phyloP scores from a whole-genome alignment of 1,140 invertebrate genomes.

The Pachypeltis micranthus region DNA sequence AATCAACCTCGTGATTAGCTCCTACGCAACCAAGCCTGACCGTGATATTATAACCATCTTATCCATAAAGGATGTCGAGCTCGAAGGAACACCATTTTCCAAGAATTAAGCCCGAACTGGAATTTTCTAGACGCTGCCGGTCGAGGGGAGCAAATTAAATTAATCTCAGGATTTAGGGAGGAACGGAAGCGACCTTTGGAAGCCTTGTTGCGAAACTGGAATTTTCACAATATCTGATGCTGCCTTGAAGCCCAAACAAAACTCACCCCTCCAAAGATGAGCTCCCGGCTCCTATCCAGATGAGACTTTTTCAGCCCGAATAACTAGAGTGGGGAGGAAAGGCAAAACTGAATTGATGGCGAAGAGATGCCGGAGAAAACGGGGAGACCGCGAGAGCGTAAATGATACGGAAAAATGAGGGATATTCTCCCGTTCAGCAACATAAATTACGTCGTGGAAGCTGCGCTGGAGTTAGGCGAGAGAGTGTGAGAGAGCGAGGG shows the following conservation, averaged over 20 bases:
- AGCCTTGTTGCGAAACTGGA: neutral
- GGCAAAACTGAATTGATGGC: neutral
- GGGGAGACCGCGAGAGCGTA: neutral
- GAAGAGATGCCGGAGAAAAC: neutral
- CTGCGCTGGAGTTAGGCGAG: no score
- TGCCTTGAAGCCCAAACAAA: no score
- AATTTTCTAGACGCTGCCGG: neutral
- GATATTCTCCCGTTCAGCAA: neutral
- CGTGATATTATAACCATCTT: no score
- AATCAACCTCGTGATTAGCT: no score
- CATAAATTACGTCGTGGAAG: neutral
- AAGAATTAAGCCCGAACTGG: neutral
- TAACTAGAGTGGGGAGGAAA: neutral
- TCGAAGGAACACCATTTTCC: neutral
- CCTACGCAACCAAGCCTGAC: no score
- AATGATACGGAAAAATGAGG: slow-evolving; percentile 2
- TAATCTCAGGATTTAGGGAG: neutral
- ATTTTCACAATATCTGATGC: slow-evolving; percentile 7
- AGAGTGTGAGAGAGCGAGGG: no score
- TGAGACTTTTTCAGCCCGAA: neutral
- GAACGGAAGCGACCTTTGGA: neutral
- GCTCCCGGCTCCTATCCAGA: neutral
- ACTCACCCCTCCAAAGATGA: neutral
- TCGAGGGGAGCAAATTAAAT: neutral
- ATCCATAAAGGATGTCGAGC: neutral